Evolutionary conservation across 2,113 vertebrate genomes (phyloP).

Genomic region (Amia ocellicauda): DNA sequence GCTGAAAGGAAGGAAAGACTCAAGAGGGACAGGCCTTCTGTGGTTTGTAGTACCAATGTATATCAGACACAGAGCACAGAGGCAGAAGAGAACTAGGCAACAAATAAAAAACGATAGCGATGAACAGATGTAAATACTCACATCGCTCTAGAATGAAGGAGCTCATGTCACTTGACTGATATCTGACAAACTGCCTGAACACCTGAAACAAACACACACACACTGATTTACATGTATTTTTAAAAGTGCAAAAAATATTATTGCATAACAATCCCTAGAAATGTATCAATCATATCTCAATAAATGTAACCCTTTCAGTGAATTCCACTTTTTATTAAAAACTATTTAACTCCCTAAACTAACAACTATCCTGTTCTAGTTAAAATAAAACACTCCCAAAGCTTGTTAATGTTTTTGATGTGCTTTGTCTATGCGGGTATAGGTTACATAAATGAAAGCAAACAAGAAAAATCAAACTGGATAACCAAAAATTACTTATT

Average conservation of each 20-base stretch:
- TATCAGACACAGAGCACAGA: background rate
- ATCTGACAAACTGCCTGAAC: slow-evolving; percentile 72
- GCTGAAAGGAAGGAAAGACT: slow-evolving; percentile 58
- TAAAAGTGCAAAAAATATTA: too few relatives aligned
- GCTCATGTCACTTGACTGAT: slow-evolving; percentile 59
- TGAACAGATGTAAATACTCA: slow-evolving; percentile 57
- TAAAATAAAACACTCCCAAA: too few relatives aligned
- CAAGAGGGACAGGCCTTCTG: too few relatives aligned
- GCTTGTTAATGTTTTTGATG: too few relatives aligned
- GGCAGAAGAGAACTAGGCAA: background rate
- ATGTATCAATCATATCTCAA: too few relatives aligned
- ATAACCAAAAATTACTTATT: background rate
- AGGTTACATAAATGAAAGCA: background rate
- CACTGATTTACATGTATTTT: too few relatives aligned
- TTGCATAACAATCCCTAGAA: too few relatives aligned
- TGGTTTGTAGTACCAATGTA: too few relatives aligned
- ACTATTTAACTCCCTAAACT: too few relatives aligned
- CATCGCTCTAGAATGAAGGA: slow-evolving; percentile 83
- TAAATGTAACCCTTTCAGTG: too few relatives aligned
- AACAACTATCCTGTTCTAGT: too few relatives aligned
- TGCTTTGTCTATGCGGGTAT: background rate
- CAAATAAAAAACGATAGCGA: background rate
- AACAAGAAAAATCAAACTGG: background rate
- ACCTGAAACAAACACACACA: slow-evolving; percentile 67
- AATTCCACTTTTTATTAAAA: too few relatives aligned